Evolutionary conservation across 2,113 vertebrate species (phyloP), one percentile per base, ranked within the genome.

Genomic region (Eptesicus fuscus): DNA sequence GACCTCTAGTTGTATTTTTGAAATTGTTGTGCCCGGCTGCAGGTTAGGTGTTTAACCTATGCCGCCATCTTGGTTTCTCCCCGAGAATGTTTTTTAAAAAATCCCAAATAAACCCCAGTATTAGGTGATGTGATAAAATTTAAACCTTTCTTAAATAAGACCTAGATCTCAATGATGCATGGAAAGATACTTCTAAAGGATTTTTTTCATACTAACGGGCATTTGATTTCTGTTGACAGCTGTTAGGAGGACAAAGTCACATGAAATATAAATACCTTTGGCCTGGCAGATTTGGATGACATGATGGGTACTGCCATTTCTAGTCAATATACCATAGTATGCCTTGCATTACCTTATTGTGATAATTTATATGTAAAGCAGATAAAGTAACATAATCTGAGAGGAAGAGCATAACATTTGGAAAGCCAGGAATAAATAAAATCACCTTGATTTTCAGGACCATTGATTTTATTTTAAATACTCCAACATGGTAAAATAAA

Each of bases 301-400:
- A 67, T 25, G 17, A 69, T 30, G 25, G 14, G 73, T 63, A 37
- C 25, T 63, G 30, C 12, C 17, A 70, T 84, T 79, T 88, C 67
- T 49, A 86, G 76, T 30, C 30, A 80, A 20, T 65, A 71, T 42
- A n/a, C 10, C 8, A 56, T 74, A 56, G 11, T 56, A 51, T 78
- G 30, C 32, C 22, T 86, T 91, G 80, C n/a, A 51, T 44, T 77
- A 80, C 77, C 70, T 76, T 79, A 77, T 56, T 10, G 61, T 51
- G 40, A 79, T 65, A 70, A 76, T 93, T 91, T 88, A 61, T 56
- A 56, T 40, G 49, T 51, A 83, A 90, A 79, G 35, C 59, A 65
- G 32, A 96, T 44, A 91, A 91, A 90, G 17, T 63, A 77, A 88
- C 88, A 84, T 86, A 82, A 80, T 65, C n/a, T 91, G 37, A 83